A percentile compares a stretch with the other conserved stretches of the same genome.
These are phyloP conservation scores for Pachyuromys duprasi DNA, from an alignment of 2,797 vertebrate species.

Conservation along the genomic window DNA sequence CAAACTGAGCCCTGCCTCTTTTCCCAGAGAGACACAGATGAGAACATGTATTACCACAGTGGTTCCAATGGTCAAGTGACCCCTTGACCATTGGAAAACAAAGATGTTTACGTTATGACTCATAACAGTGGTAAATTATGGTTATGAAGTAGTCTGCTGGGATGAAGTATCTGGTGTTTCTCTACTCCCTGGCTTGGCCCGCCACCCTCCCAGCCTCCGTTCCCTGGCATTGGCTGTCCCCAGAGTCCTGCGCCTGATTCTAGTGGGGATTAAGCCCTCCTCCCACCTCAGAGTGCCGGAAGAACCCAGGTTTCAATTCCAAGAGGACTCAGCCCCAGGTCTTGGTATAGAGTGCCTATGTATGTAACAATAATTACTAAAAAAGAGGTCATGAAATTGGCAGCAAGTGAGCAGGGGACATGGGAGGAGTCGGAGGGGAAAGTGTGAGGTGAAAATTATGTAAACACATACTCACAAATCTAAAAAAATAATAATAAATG, in stretches of 20 bases:
- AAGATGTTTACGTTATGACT: background rate
- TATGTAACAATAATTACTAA: background rate
- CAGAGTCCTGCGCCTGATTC: background rate
- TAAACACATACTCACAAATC: background rate
- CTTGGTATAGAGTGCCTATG: background rate
- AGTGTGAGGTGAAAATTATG: background rate
- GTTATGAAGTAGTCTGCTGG: background rate
- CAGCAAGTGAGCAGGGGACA: background rate
- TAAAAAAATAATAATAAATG: background rate
- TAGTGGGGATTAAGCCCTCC: background rate
- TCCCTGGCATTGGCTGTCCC: too few species aligned
- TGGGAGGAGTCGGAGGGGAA: background rate
- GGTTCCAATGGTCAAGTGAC: background rate
- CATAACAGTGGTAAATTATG: background rate
- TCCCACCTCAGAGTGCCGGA: too few species aligned
- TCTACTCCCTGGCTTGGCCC: too few species aligned
- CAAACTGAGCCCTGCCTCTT: background rate
- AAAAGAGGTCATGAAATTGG: background rate
- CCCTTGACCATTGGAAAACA: background rate
- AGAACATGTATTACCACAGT: background rate
- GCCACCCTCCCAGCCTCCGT: too few species aligned
- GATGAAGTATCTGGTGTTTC: too few species aligned
- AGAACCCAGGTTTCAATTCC: background rate
- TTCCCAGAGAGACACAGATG: background rate
- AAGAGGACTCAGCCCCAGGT: background rate